A percentile compares a stretch with the other conserved stretches of the same genome.
phyloP scores from a whole-genome alignment of 2,888 invertebrate species.

The Protonemura montana region DNA sequence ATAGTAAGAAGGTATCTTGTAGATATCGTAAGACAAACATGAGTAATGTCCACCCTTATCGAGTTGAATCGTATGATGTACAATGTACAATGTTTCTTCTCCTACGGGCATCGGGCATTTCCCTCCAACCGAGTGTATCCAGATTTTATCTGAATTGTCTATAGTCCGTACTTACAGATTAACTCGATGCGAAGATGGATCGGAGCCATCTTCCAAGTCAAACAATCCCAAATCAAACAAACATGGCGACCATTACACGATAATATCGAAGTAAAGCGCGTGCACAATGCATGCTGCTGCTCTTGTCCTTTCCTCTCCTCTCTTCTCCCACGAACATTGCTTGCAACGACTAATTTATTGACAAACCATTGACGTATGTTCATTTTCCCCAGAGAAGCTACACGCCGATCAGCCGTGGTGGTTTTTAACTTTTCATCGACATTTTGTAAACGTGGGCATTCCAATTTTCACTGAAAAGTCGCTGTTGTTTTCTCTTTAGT shows the following conservation, averaged over 20 bases:
- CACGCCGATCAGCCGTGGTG: neutral
- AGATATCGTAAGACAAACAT: neutral
- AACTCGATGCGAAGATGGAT: neutral
- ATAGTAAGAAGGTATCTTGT: neutral
- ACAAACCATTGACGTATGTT: neutral
- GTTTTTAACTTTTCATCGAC: neutral
- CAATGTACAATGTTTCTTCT: conserved; percentile 21
- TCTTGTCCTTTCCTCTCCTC: neutral
- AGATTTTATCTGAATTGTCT: neutral
- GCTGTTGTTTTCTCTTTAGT: neutral
- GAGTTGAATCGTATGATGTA: conserved; percentile 5
- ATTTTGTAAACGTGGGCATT: neutral
- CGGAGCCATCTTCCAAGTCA: neutral
- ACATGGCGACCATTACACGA: neutral
- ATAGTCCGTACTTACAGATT: neutral
- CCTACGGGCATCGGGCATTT: no score
- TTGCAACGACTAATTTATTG: neutral
- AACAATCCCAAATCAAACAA: conserved; percentile 12
- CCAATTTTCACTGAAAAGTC: neutral
- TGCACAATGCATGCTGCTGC: conserved; percentile 20
- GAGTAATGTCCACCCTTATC: neutral
- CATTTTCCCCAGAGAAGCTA: neutral
- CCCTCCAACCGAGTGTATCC: no score
- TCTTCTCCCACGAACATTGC: neutral
- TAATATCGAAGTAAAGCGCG: neutral